Percentiles rank a stretch among this genome's conserved stretches.
phyloP scores from a whole-genome alignment of 2,888 invertebrate species.

The Hesperia comma region DNA sequence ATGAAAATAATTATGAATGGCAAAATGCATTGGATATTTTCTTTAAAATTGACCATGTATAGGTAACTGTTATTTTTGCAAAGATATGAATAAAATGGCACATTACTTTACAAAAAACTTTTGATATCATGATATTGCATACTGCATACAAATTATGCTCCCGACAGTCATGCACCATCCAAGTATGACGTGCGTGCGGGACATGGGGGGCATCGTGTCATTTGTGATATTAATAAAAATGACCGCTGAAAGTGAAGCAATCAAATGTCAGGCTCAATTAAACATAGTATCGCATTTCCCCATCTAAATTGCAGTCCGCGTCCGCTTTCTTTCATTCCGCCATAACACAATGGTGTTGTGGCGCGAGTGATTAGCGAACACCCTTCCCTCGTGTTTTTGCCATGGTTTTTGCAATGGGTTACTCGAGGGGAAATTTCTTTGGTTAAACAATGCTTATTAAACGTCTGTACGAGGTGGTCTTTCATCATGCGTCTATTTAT shows the following conservation, averaged over 20 bases:
- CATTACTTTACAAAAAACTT: no score
- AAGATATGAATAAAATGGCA: no score
- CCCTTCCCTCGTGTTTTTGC: neutral
- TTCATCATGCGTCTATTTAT: neutral
- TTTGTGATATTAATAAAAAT: slow-evolving; percentile 36
- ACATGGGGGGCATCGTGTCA: neutral
- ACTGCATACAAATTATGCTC: no score
- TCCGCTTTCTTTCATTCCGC: slow-evolving; percentile 67
- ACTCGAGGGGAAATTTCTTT: slow-evolving; percentile 2
- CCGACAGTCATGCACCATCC: no score
- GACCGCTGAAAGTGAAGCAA: slow-evolving; percentile 44
- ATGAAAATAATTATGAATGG: no score
- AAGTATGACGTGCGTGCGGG: no score
- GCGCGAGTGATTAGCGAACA: slow-evolving; percentile 43
- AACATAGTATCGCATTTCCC: slow-evolving; percentile 65
- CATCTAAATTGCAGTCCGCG: slow-evolving; percentile 79
- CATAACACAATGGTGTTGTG: slow-evolving; percentile 40
- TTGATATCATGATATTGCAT: no score
- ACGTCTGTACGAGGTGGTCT: neutral
- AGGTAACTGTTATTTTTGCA: no score
- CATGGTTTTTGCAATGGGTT: slow-evolving; percentile 9
- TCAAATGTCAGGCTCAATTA: slow-evolving; percentile 68
- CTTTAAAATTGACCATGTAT: no score
- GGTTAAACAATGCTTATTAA: neutral
- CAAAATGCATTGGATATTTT: no score